phyloP scores from a whole-genome alignment of 2,797 vertebrate species.

The Coranthus polyacanthus region DNA sequence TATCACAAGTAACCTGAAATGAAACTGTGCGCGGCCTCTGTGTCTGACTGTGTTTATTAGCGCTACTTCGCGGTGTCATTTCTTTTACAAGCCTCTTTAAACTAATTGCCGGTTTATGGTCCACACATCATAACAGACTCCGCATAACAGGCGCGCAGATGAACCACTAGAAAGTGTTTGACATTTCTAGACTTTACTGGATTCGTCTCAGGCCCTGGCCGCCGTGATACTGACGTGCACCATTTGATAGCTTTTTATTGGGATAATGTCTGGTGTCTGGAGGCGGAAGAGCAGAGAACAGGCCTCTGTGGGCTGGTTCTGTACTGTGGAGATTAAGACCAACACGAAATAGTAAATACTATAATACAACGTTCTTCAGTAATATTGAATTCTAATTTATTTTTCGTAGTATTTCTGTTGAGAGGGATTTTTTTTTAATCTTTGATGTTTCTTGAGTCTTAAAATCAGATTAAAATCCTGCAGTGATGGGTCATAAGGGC shows the following conservation, averaged over 20 bases:
- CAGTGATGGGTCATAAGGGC: too few species aligned
- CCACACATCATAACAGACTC: constrained; percentile 72
- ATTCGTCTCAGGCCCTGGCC: constrained; percentile 50
- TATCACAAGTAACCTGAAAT: neutral
- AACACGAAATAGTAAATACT: too few species aligned
- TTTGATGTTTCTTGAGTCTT: too few species aligned
- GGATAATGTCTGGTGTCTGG: constrained; percentile 2
- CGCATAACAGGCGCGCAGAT: constrained; percentile 19
- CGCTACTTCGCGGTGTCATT: constrained; percentile 56
- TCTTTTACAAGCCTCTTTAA: constrained; percentile 72
- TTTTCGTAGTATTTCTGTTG: too few species aligned
- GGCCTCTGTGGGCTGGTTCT: neutral
- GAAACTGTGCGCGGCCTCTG: neutral
- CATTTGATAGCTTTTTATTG: constrained; percentile 50
- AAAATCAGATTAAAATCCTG: too few species aligned
- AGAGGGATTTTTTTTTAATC: too few species aligned
- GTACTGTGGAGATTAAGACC: neutral
- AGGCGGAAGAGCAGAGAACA: neutral
- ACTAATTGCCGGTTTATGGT: constrained; percentile 71
- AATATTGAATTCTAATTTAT: too few species aligned
- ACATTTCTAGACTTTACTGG: constrained; percentile 66
- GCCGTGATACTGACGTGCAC: constrained; percentile 6
- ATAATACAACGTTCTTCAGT: too few species aligned
- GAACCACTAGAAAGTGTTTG: constrained; percentile 72
- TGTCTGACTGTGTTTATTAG: constrained; percentile 43